A percentile compares a stretch with the other conserved stretches of the same genome.
These are phyloP conservation scores for Rhysida immarginata DNA, from an alignment of 1,140 invertebrate genomes.

Conservation along the genomic window DNA sequence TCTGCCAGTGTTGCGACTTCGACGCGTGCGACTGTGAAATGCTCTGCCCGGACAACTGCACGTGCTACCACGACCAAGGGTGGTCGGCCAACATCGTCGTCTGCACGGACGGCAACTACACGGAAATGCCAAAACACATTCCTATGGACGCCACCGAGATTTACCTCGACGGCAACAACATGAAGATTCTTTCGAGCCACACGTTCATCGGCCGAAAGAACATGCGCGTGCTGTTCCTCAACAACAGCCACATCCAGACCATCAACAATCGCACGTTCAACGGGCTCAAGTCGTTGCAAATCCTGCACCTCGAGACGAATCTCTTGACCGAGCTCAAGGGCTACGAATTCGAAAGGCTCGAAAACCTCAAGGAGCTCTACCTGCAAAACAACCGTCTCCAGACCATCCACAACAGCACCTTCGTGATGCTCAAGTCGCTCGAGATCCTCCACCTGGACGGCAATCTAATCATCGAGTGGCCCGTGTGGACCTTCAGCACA, in stretches of 20 bases:
- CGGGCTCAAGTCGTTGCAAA: slow-evolving; percentile 60
- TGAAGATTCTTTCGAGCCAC: slow-evolving; percentile 67
- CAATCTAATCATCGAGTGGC: slow-evolving; percentile 61
- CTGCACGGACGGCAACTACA: slow-evolving; percentile 58
- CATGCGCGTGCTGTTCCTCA: slow-evolving; percentile 66
- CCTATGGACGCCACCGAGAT: slow-evolving; percentile 89
- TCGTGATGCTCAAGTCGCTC: slow-evolving; percentile 55
- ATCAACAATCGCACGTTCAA: slow-evolving; percentile 88
- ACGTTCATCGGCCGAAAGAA: slow-evolving; percentile 84
- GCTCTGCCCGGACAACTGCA: slow-evolving; percentile 80
- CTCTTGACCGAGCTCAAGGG: slow-evolving; percentile 59
- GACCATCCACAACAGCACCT: slow-evolving; percentile 61
- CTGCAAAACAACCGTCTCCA: slow-evolving; percentile 69
- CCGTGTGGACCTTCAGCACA: slow-evolving; percentile 63
- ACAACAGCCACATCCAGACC: slow-evolving; percentile 62
- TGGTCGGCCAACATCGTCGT: slow-evolving; percentile 86
- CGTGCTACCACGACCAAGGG: slow-evolving; percentile 79
- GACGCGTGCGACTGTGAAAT: slow-evolving; percentile 90
- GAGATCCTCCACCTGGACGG: slow-evolving; percentile 67
- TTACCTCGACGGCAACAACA: slow-evolving; percentile 76
- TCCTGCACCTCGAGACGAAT: slow-evolving; percentile 73
- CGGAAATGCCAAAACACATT: slow-evolving; percentile 59
- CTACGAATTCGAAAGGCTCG: slow-evolving; percentile 75
- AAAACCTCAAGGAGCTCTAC: slow-evolving; percentile 62
- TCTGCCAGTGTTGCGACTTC: slow-evolving; percentile 87